These are phyloP conservation scores for Fulmarus glacialis DNA, from an alignment of 2,113 vertebrate genomes.

Conservation along the genomic window DNA sequence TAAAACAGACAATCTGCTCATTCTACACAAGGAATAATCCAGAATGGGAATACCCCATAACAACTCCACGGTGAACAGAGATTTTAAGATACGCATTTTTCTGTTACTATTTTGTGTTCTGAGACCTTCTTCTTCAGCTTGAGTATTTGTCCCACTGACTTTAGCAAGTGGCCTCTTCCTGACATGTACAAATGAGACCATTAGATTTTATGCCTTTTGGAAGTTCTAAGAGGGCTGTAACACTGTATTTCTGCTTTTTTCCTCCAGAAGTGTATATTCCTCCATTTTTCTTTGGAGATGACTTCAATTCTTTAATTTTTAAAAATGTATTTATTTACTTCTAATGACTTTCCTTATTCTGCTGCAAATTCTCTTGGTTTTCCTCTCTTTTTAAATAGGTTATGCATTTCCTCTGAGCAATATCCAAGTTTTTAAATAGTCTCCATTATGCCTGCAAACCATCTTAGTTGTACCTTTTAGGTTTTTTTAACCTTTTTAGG, in stretches of 20 bases:
- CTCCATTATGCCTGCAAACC: not conserved
- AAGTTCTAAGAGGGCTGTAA: not conserved
- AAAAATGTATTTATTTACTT: not conserved
- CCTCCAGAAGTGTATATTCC: not conserved
- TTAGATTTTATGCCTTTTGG: not conserved
- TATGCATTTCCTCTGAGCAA: not conserved
- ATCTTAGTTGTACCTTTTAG: not conserved
- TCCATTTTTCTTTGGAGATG: not conserved
- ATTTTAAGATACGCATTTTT: not conserved
- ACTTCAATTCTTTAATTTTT: not conserved
- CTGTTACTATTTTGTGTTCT: not conserved
- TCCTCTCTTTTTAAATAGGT: not conserved
- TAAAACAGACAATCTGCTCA: not conserved
- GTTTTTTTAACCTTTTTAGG: not conserved
- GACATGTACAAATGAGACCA: not conserved
- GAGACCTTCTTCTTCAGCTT: not conserved
- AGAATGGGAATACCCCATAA: not conserved
- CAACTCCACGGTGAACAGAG: not conserved
- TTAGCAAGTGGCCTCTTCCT: not conserved
- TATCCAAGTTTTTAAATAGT: not conserved
- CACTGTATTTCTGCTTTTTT: not conserved
- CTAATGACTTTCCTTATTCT: not conserved
- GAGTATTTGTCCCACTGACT: not conserved
- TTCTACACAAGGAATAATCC: not conserved
- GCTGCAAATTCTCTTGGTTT: not conserved